These are phyloP conservation scores for Malurus alboscapulatus DNA, from an alignment of 2,113 vertebrate genomes.

Conservation along the genomic window DNA sequence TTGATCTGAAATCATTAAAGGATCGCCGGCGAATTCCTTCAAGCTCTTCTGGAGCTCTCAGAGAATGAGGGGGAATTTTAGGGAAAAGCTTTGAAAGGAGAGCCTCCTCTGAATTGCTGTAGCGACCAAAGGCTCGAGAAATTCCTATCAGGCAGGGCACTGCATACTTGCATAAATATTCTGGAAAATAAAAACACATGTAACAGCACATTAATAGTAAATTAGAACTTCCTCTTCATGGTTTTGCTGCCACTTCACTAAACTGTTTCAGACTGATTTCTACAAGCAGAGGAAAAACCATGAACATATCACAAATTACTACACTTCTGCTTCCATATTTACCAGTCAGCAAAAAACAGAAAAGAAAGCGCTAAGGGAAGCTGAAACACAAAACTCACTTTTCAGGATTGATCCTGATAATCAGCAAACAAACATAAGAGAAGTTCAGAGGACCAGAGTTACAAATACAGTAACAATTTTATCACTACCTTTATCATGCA, in stretches of 20 bases:
- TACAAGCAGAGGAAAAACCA: not conserved
- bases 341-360: not conserved
- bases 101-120: constrained; percentile 87
- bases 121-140: constrained; percentile 90
- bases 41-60: constrained; percentile 79
- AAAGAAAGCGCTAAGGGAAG: not conserved
- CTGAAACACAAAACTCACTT: not conserved
- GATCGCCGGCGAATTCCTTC: constrained; percentile 89
- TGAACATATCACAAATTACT: not conserved
- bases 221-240: not conserved
- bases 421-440: not conserved
- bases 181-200: constrained; percentile 63
- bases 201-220: not conserved
- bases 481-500: constrained; percentile 89
- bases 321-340: not conserved
- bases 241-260: not conserved
- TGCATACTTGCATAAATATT: constrained; percentile 89
- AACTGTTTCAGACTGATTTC: not conserved
- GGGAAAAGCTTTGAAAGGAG: constrained; percentile 93
- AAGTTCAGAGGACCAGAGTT: not conserved
- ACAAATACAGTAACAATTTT: not conserved
- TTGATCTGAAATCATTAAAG: constrained; percentile 95
- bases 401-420: not conserved
- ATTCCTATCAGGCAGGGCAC: constrained; percentile 90
- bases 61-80: constrained; percentile 76